Base-by-base conservation (phyloP, 2,113 vertebrate genomes). In the Budorcas taxicolor region DNA sequence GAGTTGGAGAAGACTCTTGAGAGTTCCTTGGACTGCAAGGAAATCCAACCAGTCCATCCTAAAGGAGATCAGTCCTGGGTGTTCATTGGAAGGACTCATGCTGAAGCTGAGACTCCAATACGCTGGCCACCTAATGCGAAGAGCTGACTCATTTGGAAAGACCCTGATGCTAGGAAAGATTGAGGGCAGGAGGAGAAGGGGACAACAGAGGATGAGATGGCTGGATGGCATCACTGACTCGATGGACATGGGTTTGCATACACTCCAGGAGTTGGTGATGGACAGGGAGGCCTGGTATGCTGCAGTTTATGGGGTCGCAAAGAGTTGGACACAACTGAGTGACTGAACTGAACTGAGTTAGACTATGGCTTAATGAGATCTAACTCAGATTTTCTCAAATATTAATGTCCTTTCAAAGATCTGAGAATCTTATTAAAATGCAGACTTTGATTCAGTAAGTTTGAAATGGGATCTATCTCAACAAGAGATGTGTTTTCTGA, bases 241-340 rank as follows among this genome's bases (percentile, higher is more conserved):
- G 1, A 36, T 0, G 4, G n/a, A 21, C n/a, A 36, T 71, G n/a
- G 5, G 4, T 36, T 71, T 36, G 64, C 1, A 5, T 36, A 36
- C 5, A 5, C 9, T 21, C 9, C 0, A 0, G 64, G 64, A 36
- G 17, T 36, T 71, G 64, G n/a, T 71, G n/a, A 36, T 71, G 10
- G 67, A 71, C n/a, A 23, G 19, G n/a, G n/a, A 71, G 19, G 67
- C n/a, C 19, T 71, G n/a, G 19, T 0, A 0, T 71, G 10, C 67
- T 40, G 10, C 0, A 0, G 3, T 71, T 71, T 19, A 71, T 40
- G n/a, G n/a, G 3, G 67, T 71, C 2, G 3, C n/a, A 23, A 23
- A 36, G n/a, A 12, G n/a, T 71, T 6, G 19, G 67, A 40, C n/a
- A 71, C 1, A 0, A 40, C 67, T 74, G 67, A 40, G 67, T 0